These are phyloP conservation scores for Ryuthela nishihirai DNA, from an alignment of 2,888 invertebrate species.

Conservation along the genomic window DNA sequence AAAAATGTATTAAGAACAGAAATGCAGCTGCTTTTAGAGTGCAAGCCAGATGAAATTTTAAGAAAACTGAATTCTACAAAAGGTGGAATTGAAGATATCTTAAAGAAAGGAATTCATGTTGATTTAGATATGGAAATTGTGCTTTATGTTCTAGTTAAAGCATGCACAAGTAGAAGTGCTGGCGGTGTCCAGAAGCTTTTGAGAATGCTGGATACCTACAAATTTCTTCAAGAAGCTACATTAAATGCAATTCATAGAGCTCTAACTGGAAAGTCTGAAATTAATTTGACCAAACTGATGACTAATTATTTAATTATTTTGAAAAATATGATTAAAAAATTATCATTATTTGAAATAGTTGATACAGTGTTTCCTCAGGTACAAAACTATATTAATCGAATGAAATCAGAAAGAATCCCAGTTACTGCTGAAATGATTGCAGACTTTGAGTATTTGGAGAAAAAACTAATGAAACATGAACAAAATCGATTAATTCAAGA, in stretches of 20 bases:
- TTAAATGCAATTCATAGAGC: background rate
- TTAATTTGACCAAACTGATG: background rate
- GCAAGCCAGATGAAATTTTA: no score
- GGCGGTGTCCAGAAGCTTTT: constrained; percentile 1
- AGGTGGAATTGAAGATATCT: no score
- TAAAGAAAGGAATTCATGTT: no score
- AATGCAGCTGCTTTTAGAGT: no score
- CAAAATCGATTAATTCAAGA: background rate
- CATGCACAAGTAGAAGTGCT: background rate
- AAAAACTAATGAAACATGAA: constrained; percentile 1
- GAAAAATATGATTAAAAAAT: constrained; percentile 4
- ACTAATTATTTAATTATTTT: constrained; percentile 12
- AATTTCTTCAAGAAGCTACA: constrained; percentile 2
- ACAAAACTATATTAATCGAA: constrained; percentile 16
- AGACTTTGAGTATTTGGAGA: constrained; percentile 4
- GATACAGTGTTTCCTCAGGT: constrained; percentile 5
- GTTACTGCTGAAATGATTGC: background rate
- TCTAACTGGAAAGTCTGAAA: background rate
- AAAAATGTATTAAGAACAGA: no score
- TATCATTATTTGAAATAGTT: background rate
- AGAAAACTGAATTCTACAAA: no score
- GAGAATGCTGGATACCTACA: constrained; percentile 1
- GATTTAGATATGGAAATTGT: constrained; percentile 2
- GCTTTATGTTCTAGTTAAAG: background rate
- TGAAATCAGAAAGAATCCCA: background rate